Conservation (phyloP, 2,797 vertebrate genomes). For the Scolopax bukidnonensis region DNA sequence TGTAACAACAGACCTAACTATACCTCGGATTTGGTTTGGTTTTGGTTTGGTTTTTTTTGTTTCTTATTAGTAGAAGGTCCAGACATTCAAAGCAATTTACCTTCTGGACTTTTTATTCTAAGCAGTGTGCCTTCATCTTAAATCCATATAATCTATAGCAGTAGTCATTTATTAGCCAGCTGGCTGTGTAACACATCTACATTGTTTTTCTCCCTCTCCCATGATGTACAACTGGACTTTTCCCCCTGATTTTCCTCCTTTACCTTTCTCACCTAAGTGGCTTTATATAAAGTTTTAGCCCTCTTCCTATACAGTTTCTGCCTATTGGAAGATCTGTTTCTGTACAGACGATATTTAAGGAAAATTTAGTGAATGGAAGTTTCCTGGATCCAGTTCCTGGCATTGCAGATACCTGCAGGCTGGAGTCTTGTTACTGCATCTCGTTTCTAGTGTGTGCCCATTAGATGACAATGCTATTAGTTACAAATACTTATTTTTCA, state of each 20-base stretch:
- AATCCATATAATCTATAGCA: not conserved
- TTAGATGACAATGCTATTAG: not conserved
- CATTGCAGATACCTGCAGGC: not conserved
- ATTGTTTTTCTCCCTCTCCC: not conserved
- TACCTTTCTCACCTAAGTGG: not conserved
- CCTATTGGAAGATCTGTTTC: not conserved
- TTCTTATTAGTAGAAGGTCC: not conserved
- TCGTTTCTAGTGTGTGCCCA: not conserved
- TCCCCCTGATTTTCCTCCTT: not conserved
- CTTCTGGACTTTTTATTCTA: not conserved
- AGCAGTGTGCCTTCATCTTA: not conserved
- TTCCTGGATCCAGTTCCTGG: not conserved
- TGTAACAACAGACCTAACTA: not conserved
- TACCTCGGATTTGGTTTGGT: not conserved
- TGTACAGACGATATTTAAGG: not conserved
- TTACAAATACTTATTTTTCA: not conserved
- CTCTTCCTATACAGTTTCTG: not conserved
- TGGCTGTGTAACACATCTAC: not conserved
- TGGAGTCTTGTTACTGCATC: not conserved
- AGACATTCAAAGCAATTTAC: not conserved
- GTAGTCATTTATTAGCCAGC: fast-evolving
- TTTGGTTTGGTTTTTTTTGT: not conserved
- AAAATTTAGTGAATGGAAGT: not conserved
- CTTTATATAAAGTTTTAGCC: not conserved
- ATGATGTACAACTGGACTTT: not conserved